Evolutionary conservation across 1,140 invertebrate species (phyloP), one percentile per base, ranked within the genome.

Genomic region (Lysiphlebus fabarum): DNA sequence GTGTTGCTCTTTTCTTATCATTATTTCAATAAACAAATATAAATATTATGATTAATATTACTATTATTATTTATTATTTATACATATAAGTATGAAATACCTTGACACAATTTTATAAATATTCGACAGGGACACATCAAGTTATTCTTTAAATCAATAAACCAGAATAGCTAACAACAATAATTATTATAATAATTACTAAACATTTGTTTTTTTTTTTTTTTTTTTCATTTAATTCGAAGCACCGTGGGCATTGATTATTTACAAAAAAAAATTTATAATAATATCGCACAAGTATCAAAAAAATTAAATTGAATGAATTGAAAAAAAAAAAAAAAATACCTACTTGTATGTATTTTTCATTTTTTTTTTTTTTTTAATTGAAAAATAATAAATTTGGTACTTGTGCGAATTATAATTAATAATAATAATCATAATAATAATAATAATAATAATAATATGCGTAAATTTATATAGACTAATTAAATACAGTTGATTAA

Each of bases 391-490:
- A 51, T 51, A 51, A 48, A 45, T 65, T 68, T 72, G 73, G 69
- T 71, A 72, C 74, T 77, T 70, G 68, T 76, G 68, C 67, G 64
- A 69, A 48, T 53, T 48, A 57, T 47, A 53, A 51, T n/a, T 48
- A 17, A 60, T 38, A 62, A 58, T 47, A 53, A 62, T 34, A 53
- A 40, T 54, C 54, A 49, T 53, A 62, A 45, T 56, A 45, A 41
- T 10, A 60, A 48, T 50, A 47, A 53, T 53, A 51, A 44, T 50
- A 56, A 43, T 53, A 34, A 59, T 50, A 56, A 58, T 50, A 50
- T 49, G 37, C 33, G 17, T 17, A 48, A 7, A 47, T 14, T 7
- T 9, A 26, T 9, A 26, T 49, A 6, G 14, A 42, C 8, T 5
- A 42, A 58, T 41, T 17, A 17, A 17, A 17, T 17, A 17, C 17